Evolutionary conservation across 1,140 invertebrate species (phyloP), one percentile per base, ranked within the genome.

Genomic region (Phortica variegata): DNA sequence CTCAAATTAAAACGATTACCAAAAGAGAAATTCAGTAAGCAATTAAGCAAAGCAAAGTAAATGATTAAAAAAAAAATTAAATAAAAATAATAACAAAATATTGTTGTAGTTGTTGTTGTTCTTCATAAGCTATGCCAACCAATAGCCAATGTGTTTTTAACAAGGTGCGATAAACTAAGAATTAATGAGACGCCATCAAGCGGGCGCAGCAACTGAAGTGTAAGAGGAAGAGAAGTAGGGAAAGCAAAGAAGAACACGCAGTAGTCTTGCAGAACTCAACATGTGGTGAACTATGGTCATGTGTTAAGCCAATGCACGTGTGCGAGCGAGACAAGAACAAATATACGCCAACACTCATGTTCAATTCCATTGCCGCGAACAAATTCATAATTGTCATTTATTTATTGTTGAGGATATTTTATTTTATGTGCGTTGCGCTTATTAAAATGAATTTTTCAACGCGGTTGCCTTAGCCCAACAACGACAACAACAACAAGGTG

Each of bases 371-470:
- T 7, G 26, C 44, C 21, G 44, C 37, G 17, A 52, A 63, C 60
- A 65, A 68, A 68, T 68, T 68, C 63, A 68, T 68, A 68, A 68
- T 68, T 68, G 63, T 68, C 63, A 68, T 60, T 68, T 68, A 68
- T 68, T 68, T 68, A 68, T 68, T 68, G 63, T 60, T n/a, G 42
- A 51, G 68, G 63, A 68, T 68, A 63, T 60, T 51, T 57, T 46
- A 60, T 68, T 68, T 68, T 68, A 68, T 57, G 63, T 60, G 63
- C 63, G 63, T 63, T 60, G 63, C 63, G 63, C 63, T 68, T 68
- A 68, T 68, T 63, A 66, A 66, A 66, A 66, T 63, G 63, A 60
- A 66, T 66, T 66, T 66, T 63, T 66, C 63, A 66, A 68, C 63
- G 52, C 62, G 15, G 26, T 26, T 2, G 1, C 29, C 16, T 7